Conservation (phyloP, 23 tunicate species). For the Phallusia fumigata region DNA sequence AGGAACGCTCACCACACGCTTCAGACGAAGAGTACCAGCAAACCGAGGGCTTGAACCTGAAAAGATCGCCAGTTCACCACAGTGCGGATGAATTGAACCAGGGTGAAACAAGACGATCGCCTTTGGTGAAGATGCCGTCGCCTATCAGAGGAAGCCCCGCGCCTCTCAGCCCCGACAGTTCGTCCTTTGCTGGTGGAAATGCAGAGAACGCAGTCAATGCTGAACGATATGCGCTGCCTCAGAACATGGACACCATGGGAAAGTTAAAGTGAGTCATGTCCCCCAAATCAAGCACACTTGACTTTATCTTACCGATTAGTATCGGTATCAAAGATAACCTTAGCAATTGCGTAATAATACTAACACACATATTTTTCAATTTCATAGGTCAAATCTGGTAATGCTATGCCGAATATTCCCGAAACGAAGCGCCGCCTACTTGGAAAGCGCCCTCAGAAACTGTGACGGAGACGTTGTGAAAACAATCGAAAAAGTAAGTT, state of each 20-base stretch:
- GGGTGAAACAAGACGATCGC: background rate
- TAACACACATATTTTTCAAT: background rate
- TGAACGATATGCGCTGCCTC: background rate
- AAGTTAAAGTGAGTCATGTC: background rate
- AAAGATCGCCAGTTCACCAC: background rate
- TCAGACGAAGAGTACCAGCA: background rate
- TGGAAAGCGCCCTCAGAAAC: conserved; percentile 6
- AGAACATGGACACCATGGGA: background rate
- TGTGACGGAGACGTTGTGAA: conserved; percentile 55
- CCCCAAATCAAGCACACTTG: too few relatives aligned
- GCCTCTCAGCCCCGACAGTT: background rate
- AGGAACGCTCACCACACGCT: background rate
- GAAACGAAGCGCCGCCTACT: conserved; percentile 14
- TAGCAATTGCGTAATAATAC: too few relatives aligned
- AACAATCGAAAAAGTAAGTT: conserved; percentile 44
- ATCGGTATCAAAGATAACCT: too few relatives aligned
- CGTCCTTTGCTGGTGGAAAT: background rate
- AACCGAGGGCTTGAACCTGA: background rate
- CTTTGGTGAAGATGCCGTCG: background rate
- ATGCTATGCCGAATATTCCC: conserved; percentile 61
- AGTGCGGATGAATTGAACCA: background rate
- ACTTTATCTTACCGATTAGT: too few relatives aligned
- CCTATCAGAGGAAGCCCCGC: background rate
- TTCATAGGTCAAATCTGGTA: conserved; percentile 19
- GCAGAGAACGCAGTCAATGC: background rate